Base-by-base conservation (phyloP, 2,797 vertebrate species). In the Spinibarbus caldwelli region DNA sequence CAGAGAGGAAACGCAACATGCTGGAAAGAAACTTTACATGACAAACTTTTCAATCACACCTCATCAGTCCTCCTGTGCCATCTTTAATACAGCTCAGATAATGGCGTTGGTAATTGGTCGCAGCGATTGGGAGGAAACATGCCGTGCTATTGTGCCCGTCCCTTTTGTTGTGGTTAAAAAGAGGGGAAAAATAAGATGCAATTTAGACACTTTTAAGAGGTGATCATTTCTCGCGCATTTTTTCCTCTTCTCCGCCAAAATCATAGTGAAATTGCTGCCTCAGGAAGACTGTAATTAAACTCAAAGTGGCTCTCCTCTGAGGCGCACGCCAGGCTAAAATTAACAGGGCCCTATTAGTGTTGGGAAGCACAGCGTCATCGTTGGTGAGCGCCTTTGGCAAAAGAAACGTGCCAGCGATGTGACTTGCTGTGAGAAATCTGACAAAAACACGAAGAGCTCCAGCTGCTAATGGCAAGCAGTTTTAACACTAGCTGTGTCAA, bases 191-290 rank as follows among this genome's bases (percentile, higher is more conserved):
- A 99, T 97, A 98, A 98, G 97, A 97, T 97, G 97, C 96, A 98
- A 98, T 99, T 98, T 98, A 96, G 96, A 97, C 96, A 98, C 97
- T 98, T 98, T 97, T 95, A 97, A 97, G 96, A 97, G 95, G 94
- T 96, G 95, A 96, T 96, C 94, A 96, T 94, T 97, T 92, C 87
- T 90, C 71, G 79, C 78, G 80, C 78, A 82, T 89, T 86, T 90
- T 80, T 78, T 86, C 86, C 86, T 90, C 83, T 86, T 87, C 87
- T 87, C 81, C 87, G 87, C 94, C 90, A 95, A 95, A 95, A 98
- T 99, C 97, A 97, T 90, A 87, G 90, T 96, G 94, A 99, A 99
- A 99, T 99, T 97, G 97, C 97, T 94, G 96, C 96, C 95, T 94
- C 94, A 93, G 94, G 94, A 98, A 96, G 96, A 95, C 96, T 95